Percentiles rank a stretch among this genome's conserved stretches.
Evolutionary conservation across 2,888 invertebrate genomes (phyloP).

Genomic region (Calameuta pallipes): DNA sequence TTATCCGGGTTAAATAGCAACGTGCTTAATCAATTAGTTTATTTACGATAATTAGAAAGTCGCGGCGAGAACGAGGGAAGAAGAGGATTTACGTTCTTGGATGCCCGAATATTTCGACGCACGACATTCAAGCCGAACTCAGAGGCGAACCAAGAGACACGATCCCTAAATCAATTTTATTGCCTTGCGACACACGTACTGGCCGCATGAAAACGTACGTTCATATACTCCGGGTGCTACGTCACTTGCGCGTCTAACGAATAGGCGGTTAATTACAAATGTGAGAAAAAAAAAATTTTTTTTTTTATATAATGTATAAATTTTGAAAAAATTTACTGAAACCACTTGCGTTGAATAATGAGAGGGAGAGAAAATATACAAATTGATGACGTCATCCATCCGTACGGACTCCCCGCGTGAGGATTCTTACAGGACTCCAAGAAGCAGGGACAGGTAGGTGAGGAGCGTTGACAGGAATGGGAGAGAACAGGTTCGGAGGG

Average conservation of each 20-base stretch:
- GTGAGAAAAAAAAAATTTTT: not conserved
- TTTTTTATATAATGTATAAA: not conserved
- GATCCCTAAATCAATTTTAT: not conserved
- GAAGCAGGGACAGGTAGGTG: not conserved
- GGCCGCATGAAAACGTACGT: not conserved
- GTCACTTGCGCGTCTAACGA: not conserved
- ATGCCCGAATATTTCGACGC: not conserved
- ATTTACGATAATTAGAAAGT: slow-evolving; percentile 49
- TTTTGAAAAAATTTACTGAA: not conserved
- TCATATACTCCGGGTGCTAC: not conserved
- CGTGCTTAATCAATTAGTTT: slow-evolving; percentile 48
- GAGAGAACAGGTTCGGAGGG: slow-evolving; percentile 10
- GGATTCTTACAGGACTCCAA: not conserved
- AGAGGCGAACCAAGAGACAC: not conserved
- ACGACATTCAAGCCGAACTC: not conserved
- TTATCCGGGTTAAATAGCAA: slow-evolving; percentile 4
- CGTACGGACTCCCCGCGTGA: not conserved
- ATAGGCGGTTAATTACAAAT: not conserved
- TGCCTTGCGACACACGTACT: not conserved
- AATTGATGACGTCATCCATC: not conserved
- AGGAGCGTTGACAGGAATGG: not conserved
- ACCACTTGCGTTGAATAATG: not conserved
- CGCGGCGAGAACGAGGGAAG: slow-evolving; percentile 11
- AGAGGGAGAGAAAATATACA: too few species aligned
- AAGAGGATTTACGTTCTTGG: not conserved